Evolutionary conservation across 2,113 vertebrate genomes (phyloP), one percentile per base, ranked within the genome.

Genomic region (Stomatorhinus ivindoensis): DNA sequence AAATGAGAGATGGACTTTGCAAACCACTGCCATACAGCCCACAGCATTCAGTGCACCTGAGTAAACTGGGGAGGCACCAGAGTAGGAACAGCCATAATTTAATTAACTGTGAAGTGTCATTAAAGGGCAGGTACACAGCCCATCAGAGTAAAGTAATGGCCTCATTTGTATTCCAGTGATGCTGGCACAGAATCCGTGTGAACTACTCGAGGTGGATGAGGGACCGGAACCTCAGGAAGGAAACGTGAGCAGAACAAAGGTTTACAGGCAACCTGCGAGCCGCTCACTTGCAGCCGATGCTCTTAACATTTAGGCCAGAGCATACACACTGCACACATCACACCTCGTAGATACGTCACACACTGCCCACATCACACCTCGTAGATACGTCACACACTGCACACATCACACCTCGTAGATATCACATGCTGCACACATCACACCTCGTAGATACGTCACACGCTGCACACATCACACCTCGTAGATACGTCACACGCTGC

Each of bases 81-180:
- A 53, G 83, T 44, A 46, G 50, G 50, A 24, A 46, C 82, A 27
- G 83, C 89, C 17, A 44, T 86, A 86, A 86, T 86, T 89, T 69
- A 89, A 89, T 87, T 58, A 87, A 19, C 42, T 87, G 44, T 55
- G 89, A 86, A 50, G 55, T 44, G 44, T 69, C 85, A 44, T 87
- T 89, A 87, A 87, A 89, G 50, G 58, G 89, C 85, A 89, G 85
- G 84, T 87, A 65, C 44, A 50, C 84, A n/a, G 27, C 85, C 48
- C 61, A 31, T 61, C 85, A 44, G 17, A 19, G 73, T 55, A 76
- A 58, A 87, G 35, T 82, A 90, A 53, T 53, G 35, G 39, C 24
- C 21, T 90, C 87, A 87, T 87, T 87, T 87, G 86, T 87, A 90
- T 82, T 82, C 86, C 44, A 50, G 47, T 31, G 89, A 39, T 50